Base-by-base conservation (phyloP, 2,888 invertebrate genomes). In the Cantharis rufa region DNA sequence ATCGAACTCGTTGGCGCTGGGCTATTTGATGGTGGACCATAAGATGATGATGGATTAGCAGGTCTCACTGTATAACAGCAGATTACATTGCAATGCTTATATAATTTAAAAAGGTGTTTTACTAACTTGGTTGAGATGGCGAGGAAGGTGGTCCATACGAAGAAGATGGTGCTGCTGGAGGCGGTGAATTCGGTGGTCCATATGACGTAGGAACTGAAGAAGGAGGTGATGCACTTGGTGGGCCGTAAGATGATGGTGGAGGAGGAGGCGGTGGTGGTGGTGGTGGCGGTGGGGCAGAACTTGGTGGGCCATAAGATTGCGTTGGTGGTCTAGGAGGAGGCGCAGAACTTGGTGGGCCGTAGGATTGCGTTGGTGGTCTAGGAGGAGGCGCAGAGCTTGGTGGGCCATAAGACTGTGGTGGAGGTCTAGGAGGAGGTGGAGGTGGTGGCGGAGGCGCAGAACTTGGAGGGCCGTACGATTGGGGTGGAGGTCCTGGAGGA, bases 201-300 rank as follows among this genome's bases (percentile, higher is more conserved):
- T 13, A 32, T 9, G 72, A 28, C 5, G 72, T 24, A 13, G 15
- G 15, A 0, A 15, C 3, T 15, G 13, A 24, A 10, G 68, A n/a
- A 79, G 15, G 15, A 71, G 72, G 5, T 62, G 79, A 78, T 78
- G 79, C 80, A 81, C 10, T 78, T 71, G 74, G 73, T 78, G 87
- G 89, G 4, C 90, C 90, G 78, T 90, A 91, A 72, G 87, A 89
- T 75, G 87, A 87, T 2, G 89, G 89, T 66, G 86, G 90, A 15
- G 18, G 10, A 10, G 27, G 10, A 16, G 32, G 69, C 10, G n/a
- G n/a, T 0, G 32, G 32, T n/a, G 32, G 32, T 48, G 32, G 32
- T n/a, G 32, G n/a, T 48, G 32, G 32, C 7, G 32, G n/a, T n/a
- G 18, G 3, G 2, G 21, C 21, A n/a, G 18, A 13, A 69, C 69